phyloP scores from a whole-genome alignment of 2,113 vertebrate species.

The Phaethornis superciliosus region DNA sequence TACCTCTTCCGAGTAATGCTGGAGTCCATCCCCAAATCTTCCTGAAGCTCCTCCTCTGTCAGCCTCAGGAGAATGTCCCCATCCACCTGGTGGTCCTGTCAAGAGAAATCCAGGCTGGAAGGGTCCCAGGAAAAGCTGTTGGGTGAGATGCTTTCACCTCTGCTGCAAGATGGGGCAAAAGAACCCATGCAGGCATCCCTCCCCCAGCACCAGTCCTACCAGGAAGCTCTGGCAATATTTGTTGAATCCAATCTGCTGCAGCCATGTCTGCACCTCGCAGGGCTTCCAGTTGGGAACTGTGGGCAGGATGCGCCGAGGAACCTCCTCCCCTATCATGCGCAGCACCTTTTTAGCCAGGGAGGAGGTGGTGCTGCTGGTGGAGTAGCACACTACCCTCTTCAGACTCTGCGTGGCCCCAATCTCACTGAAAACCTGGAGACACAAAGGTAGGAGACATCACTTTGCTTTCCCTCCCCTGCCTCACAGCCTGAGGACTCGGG shows the following conservation, averaged over 20 bases:
- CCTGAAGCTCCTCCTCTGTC: conserved; percentile 85
- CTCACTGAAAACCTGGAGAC: conserved; percentile 90
- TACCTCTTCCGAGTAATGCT: conserved; percentile 90
- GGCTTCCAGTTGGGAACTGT: conserved; percentile 94
- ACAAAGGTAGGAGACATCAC: background rate
- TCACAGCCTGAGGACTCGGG: rapidly evolving
- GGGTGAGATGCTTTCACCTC: background rate
- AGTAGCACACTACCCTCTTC: conserved; percentile 93
- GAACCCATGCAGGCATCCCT: background rate
- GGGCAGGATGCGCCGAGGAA: conserved; percentile 87
- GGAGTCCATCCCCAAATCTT: conserved; percentile 87
- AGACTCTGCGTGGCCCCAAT: conserved; percentile 94
- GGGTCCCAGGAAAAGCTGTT: background rate
- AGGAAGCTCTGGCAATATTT: conserved; percentile 85
- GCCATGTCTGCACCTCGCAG: conserved; percentile 91
- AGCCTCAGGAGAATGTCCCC: conserved; percentile 92
- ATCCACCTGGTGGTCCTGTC: conserved; percentile 92
- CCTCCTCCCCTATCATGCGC: conserved; percentile 87
- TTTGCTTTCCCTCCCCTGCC: background rate
- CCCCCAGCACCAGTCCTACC: conserved; percentile 67
- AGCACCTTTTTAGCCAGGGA: conserved; percentile 89
- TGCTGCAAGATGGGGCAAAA: background rate
- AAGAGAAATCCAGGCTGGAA: conserved; percentile 21
- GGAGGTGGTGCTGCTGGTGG: conserved; percentile 86
- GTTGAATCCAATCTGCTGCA: conserved; percentile 94